These are phyloP conservation scores for Hylaeus volcanicus DNA, from an alignment of 1,140 invertebrate genomes.

Conservation along the genomic window DNA sequence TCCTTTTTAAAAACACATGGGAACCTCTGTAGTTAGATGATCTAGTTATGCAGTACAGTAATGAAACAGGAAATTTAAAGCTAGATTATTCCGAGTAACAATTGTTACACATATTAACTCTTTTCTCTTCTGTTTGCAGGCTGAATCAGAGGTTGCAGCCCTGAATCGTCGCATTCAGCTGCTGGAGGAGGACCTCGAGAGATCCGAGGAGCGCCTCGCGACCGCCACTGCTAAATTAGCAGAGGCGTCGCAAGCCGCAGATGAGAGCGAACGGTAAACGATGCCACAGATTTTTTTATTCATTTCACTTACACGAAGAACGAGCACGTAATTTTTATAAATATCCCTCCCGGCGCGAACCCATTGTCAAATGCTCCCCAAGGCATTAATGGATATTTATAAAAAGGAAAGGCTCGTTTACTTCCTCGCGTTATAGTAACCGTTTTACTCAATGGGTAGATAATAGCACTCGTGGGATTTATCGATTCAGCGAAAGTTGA, in stretches of 20 bases:
- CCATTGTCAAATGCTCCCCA: no score
- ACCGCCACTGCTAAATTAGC: slow-evolving; percentile 98
- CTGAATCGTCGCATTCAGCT: slow-evolving; percentile 99
- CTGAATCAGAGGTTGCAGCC: slow-evolving; percentile 98
- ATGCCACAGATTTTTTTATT: slow-evolving; percentile 18
- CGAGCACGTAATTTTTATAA: slow-evolving; percentile 41
- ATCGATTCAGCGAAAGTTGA: slow-evolving; percentile 29
- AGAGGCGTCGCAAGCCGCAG: slow-evolving; percentile 98
- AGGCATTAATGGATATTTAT: slow-evolving; percentile 31
- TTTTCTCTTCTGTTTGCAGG: slow-evolving; percentile 84
- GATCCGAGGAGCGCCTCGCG: slow-evolving; percentile 98
- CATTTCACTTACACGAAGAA: slow-evolving; percentile 16
- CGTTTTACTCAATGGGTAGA: slow-evolving; percentile 34
- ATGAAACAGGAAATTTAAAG: no score
- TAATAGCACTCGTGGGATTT: slow-evolving; percentile 13
- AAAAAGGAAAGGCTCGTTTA: not conserved
- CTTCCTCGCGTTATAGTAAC: not conserved
- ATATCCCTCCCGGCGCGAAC: slow-evolving; percentile 10
- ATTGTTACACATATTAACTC: not conserved
- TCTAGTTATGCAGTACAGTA: no score
- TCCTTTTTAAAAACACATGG: no score
- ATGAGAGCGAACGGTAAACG: slow-evolving; percentile 99
- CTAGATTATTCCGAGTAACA: no score
- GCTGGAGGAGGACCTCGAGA: slow-evolving; percentile 98
- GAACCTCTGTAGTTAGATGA: no score